phyloP scores from a whole-genome alignment of 2,113 vertebrate species.

The Corythornis vintsioides region DNA sequence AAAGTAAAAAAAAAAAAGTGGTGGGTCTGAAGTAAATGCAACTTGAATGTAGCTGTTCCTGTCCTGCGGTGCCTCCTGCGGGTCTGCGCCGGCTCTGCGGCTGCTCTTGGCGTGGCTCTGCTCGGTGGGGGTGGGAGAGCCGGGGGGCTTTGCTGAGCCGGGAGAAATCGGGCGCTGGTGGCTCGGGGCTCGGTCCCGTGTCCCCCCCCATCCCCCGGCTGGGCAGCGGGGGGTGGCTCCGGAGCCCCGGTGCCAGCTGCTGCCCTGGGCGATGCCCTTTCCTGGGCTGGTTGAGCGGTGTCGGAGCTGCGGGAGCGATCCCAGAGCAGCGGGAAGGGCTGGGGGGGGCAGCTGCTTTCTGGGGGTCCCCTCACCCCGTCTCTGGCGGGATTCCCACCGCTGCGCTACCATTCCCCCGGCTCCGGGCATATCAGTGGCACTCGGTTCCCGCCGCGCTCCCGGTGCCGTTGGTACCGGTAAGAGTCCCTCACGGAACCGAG shows the following conservation, averaged over 20 bases:
- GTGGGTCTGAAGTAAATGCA: background rate
- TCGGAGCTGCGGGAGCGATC: too few relatives aligned
- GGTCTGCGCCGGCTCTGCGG: background rate
- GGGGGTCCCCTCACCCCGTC: too few relatives aligned
- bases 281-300: background rate
- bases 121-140: too few relatives aligned
- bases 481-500: background rate
- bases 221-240: background rate
- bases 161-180: background rate
- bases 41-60: background rate
- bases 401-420: too few relatives aligned
- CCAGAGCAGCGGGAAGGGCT: too few relatives aligned
- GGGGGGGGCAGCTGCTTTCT: too few relatives aligned
- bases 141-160: background rate
- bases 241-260: background rate
- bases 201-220: too few relatives aligned
- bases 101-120: accelerated
- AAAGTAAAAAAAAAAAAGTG: background rate
- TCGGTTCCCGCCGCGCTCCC: background rate
- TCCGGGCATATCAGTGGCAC: background rate
- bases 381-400: too few relatives aligned
- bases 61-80: background rate
- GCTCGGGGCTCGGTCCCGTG: background rate
- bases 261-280: background rate
- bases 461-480: too few relatives aligned